Evolutionary conservation across 2,113 vertebrate genomes (phyloP).

Genomic region (Barnardius zonarius): DNA sequence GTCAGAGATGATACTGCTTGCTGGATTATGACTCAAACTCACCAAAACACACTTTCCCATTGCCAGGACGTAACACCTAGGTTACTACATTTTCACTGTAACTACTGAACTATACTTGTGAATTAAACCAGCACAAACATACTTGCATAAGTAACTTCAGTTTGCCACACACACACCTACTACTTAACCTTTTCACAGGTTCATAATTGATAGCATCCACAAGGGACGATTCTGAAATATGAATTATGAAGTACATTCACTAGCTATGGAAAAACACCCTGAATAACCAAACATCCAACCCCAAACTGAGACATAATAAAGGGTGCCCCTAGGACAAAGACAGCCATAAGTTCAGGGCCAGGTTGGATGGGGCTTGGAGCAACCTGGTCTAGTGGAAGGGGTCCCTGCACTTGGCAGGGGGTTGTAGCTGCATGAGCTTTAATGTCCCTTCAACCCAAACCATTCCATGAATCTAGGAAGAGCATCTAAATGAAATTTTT

Average conservation of each 20-base stretch:
- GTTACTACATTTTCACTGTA: not conserved
- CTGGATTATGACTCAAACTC: not conserved
- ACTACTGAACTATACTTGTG: not conserved
- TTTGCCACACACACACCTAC: not conserved
- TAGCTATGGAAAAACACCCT: not conserved
- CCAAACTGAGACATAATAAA: not conserved
- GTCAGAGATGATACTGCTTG: no score
- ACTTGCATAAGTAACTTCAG: not conserved
- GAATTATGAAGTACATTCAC: not conserved
- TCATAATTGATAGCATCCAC: not conserved
- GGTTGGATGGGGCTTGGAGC: not conserved
- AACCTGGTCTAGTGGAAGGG: not conserved
- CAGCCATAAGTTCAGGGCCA: rapidly evolving
- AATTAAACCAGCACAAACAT: not conserved
- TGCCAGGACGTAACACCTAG: not conserved
- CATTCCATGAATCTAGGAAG: not conserved
- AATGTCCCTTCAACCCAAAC: not conserved
- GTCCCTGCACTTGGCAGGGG: no score
- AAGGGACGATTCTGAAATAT: not conserved
- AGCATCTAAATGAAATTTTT: not conserved
- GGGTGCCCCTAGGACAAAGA: not conserved
- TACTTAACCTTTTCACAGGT: not conserved
- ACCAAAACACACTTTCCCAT: rapidly evolving
- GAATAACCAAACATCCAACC: not conserved
- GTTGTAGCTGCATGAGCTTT: not conserved